Evolutionary conservation across 2,888 invertebrate genomes (phyloP).

Genomic region (Chloroclysta siterata): DNA sequence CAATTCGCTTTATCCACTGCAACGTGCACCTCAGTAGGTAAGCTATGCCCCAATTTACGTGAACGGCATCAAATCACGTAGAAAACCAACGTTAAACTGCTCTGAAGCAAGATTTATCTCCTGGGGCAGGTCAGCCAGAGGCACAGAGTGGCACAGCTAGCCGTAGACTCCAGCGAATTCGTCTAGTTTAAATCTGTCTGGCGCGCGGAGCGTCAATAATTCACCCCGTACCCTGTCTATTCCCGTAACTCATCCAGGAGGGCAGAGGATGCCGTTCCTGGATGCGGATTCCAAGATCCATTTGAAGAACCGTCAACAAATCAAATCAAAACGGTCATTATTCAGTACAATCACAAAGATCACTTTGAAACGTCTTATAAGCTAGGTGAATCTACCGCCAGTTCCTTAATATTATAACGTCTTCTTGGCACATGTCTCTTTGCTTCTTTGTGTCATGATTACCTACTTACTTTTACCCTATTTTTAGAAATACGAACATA

Average conservation of each 20-base stretch:
- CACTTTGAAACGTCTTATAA: too few species aligned
- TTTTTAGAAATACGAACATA: too few species aligned
- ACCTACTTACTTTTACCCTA: too few species aligned
- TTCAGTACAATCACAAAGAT: too few species aligned
- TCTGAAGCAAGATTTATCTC: constrained; percentile 9
- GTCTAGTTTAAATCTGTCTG: constrained; percentile 32
- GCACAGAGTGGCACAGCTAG: neutral
- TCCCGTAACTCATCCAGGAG: constrained; percentile 32
- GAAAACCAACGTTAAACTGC: constrained; percentile 2
- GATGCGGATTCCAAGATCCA: neutral
- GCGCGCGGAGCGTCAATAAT: constrained; percentile 43
- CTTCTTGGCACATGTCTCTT: neutral
- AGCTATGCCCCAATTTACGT: neutral
- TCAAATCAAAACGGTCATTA: too few species aligned
- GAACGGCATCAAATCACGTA: neutral
- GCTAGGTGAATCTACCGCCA: too few species aligned
- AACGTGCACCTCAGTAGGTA: neutral
- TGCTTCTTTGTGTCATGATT: too few species aligned
- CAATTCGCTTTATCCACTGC: neutral
- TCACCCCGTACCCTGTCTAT: constrained; percentile 46
- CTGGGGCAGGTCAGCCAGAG: constrained; percentile 4
- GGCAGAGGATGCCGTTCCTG: constrained; percentile 7
- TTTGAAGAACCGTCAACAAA: neutral
- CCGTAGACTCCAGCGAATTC: constrained; percentile 14
- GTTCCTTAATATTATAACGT: neutral